phyloP scores from a whole-genome alignment of 2,113 vertebrate genomes.

The Psittacus erithacus region DNA sequence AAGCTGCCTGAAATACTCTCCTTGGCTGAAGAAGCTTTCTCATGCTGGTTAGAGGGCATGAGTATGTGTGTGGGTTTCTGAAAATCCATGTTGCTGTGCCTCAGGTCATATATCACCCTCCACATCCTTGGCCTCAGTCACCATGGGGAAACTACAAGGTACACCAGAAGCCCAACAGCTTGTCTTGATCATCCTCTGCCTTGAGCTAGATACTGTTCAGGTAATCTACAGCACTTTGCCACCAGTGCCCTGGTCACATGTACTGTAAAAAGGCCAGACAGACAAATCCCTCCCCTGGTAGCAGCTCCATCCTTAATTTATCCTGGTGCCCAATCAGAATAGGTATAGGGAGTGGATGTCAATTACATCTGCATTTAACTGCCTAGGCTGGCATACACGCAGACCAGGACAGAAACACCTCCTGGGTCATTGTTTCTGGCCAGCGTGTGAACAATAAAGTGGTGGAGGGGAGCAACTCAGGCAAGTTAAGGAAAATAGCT shows the following conservation, averaged over 20 bases:
- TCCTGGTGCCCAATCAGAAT: neutral
- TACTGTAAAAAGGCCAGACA: neutral
- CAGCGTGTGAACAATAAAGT: neutral
- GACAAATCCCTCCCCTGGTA: neutral
- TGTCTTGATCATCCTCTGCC: neutral
- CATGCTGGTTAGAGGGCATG: neutral
- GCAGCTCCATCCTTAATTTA: neutral
- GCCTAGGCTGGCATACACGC: neutral
- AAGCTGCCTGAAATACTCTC: neutral
- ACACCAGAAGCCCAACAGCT: neutral
- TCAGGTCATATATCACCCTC: neutral
- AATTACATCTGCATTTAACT: neutral
- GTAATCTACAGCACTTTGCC: neutral
- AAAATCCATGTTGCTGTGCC: neutral
- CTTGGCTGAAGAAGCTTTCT: neutral
- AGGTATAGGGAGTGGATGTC: neutral
- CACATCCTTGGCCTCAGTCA: neutral
- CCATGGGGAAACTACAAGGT: neutral
- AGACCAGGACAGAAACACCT: neutral
- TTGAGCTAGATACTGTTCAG: neutral
- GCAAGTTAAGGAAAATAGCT: neutral
- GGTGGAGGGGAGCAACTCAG: neutral
- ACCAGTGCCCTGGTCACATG: fast-evolving
- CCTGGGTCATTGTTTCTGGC: neutral
- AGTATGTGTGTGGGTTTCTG: neutral